A percentile compares a stretch with the other conserved stretches of the same genome.
These are phyloP conservation scores for Stictonetta naevosa DNA, from an alignment of 2,113 vertebrate species.

Conservation along the genomic window DNA sequence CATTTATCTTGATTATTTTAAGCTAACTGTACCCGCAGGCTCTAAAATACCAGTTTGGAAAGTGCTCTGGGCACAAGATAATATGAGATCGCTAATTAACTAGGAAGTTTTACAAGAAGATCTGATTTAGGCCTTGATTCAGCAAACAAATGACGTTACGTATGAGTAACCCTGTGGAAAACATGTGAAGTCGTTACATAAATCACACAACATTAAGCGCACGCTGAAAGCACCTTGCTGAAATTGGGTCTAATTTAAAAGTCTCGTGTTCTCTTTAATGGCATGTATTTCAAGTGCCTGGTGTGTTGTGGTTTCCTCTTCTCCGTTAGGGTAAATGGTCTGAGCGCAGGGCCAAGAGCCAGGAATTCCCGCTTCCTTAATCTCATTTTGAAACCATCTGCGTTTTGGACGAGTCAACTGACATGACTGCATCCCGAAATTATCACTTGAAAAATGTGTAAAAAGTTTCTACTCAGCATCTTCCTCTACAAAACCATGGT, in stretches of 20 bases:
- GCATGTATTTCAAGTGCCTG: conserved; percentile 28
- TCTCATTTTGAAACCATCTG: conserved; percentile 12
- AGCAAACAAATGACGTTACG: conserved; percentile 54
- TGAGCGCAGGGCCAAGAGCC: background rate
- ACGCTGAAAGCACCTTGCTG: conserved; percentile 37
- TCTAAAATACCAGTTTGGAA: conserved; percentile 49
- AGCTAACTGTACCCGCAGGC: conserved; percentile 54
- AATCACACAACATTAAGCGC: conserved; percentile 51
- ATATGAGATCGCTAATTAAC: conserved; percentile 50
- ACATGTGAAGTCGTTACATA: conserved; percentile 28
- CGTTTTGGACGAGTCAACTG: background rate
- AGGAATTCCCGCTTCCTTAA: conserved; percentile 37
- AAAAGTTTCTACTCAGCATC: conserved; percentile 34
- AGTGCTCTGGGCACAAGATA: conserved; percentile 33
- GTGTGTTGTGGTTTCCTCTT: conserved; percentile 48
- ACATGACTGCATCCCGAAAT: conserved; percentile 1
- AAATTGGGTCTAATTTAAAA: conserved; percentile 13
- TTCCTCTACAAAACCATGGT: background rate
- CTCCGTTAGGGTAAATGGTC: background rate
- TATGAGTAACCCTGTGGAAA: conserved; percentile 9
- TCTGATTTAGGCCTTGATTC: conserved; percentile 30
- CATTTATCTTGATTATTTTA: conserved; percentile 59
- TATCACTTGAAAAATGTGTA: conserved; percentile 5
- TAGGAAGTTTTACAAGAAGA: conserved; percentile 42
- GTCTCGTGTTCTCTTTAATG: conserved; percentile 16